phyloP scores from a whole-genome alignment of 30 jellyfish, hydroid and myxozoan species.

The Pseudorhiza aurosa region DNA sequence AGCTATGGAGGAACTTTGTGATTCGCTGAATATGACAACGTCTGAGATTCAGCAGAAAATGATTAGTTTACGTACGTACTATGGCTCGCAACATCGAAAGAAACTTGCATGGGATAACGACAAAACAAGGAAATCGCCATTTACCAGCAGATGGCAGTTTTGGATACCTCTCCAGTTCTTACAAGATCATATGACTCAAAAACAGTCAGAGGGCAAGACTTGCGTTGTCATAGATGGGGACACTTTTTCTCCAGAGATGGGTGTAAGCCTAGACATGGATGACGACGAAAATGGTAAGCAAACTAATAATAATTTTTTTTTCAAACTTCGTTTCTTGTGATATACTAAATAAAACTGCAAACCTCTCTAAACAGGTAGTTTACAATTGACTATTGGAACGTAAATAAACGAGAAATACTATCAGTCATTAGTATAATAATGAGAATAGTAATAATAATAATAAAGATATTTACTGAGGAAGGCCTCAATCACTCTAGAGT shows the following conservation, averaged over 20 bases:
- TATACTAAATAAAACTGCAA: too few relatives aligned
- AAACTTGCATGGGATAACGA: constrained; percentile 63
- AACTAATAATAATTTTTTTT: too few relatives aligned
- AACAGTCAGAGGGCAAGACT: constrained; percentile 14
- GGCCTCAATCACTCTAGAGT: too few relatives aligned
- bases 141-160: constrained; percentile 80
- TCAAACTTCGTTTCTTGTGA: too few relatives aligned
- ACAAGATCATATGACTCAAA: constrained; percentile 61
- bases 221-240: constrained; percentile 10
- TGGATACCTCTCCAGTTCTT: constrained; percentile 69
- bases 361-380: too few relatives aligned
- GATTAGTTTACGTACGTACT: constrained; percentile 85
- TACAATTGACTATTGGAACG: too few relatives aligned
- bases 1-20: constrained; percentile 67
- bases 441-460: too few relatives aligned
- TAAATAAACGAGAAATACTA: too few relatives aligned
- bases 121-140: constrained; percentile 21
- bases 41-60: constrained; percentile 75
- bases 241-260: constrained; percentile 11
- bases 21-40: constrained; percentile 45
- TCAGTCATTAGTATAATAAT: too few relatives aligned
- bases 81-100: constrained; percentile 81
- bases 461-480: too few relatives aligned
- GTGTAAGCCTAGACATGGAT: background rate
- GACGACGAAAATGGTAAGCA: constrained; percentile 31